Conservation (phyloP, 2,113 vertebrate genomes). For the Phaethornis superciliosus region DNA sequence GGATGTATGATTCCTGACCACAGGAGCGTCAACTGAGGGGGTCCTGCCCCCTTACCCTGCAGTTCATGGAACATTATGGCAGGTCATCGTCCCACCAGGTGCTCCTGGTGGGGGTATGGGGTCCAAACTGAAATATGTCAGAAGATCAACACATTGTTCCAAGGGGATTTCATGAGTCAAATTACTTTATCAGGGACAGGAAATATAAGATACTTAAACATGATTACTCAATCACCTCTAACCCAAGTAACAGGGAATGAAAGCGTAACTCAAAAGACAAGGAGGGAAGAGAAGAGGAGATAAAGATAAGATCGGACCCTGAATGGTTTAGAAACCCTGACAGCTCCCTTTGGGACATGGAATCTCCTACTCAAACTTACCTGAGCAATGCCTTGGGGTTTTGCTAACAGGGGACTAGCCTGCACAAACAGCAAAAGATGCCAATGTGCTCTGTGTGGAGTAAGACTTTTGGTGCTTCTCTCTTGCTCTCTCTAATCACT, state of each 20-base stretch:
- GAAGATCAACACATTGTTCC: neutral
- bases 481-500: neutral
- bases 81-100: neutral
- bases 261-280: neutral
- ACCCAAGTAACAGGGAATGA: accelerated
- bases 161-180: neutral
- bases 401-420: neutral
- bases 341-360: neutral
- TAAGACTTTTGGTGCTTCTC: neutral
- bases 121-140: neutral
- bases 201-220: neutral
- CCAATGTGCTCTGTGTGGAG: neutral
- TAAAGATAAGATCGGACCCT: neutral
- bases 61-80: neutral
- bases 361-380: neutral
- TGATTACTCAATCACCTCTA: neutral
- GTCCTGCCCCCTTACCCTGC: neutral
- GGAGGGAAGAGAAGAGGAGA: neutral
- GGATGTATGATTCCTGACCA: neutral
- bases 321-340: neutral
- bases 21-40: accelerated
- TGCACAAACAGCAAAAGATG: neutral
- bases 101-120: neutral
- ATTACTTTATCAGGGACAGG: neutral
- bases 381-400: neutral